Evolutionary conservation across 2,888 invertebrate species (phyloP), one percentile per base, ranked within the genome.

Genomic region (Chrysolina americana): DNA sequence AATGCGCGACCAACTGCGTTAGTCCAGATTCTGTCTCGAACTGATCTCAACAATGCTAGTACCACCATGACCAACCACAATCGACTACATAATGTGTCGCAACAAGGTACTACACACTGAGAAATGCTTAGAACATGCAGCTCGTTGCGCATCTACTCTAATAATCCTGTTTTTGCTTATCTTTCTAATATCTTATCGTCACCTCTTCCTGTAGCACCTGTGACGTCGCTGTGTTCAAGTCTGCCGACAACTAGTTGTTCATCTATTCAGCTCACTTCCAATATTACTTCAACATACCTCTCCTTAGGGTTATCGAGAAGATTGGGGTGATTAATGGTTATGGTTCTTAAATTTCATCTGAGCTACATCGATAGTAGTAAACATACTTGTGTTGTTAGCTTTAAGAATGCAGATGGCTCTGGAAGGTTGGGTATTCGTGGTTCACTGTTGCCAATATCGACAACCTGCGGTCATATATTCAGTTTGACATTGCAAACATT

Each of bases 61-160:
- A 88, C 88, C 87, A 88, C 88, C 88, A 88, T 88, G 85, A 87
- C 86, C 86, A 88, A 88, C 87, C 88, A 88, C 86, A 88, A 88
- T 87, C 87, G 88, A 85, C 88, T 87, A 84, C 88, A 88, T 85
- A 88, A 88, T 87, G 86, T 87, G 83, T 87, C 88, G 80, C 88
- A 88, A 87, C 88, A 88, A 88, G 88, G 88, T 88, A 88, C 86
- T 86, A 73, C 66, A 65, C 83, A 78, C 76, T 74, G 71, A 76
- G 64, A 78, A 72, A 71, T 78, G 82, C 81, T 83, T 68, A 47
- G 21, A 21, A 53, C 21, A 41, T 53, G 23, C 53, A 48, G 66
- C 66, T 66, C 48, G 50, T 66, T 66, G 50, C 28, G 50, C 19
- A 19, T 44, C 17, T 68, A 53, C 36, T 65, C 21, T 59, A 28